A percentile compares a stretch with the other conserved stretches of the same genome.
These are phyloP conservation scores for Synanthedon formicaeformis DNA, from an alignment of 2,888 invertebrate genomes.

Conservation along the genomic window DNA sequence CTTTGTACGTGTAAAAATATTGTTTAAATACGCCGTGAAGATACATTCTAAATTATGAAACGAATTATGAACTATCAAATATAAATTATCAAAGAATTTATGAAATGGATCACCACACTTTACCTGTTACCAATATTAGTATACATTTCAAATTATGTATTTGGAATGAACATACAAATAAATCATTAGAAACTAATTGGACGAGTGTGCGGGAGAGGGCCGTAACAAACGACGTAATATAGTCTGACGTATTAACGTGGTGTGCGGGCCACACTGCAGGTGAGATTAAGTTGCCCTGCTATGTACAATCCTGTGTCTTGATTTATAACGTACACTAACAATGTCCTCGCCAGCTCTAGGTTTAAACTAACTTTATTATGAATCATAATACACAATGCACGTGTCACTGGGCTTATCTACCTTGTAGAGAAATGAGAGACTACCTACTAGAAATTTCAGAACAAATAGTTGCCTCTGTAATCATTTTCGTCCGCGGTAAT, in stretches of 20 bases:
- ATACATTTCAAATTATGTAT: neutral
- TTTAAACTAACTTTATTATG: conserved; percentile 18
- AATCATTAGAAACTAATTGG: conserved; percentile 21
- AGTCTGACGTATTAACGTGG: conserved; percentile 44
- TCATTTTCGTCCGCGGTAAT: conserved; percentile 34
- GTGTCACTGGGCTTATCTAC: conserved; percentile 13
- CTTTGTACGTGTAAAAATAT: no score
- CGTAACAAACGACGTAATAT: conserved; percentile 48
- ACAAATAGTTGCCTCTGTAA: conserved; percentile 31
- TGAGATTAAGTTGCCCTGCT: conserved; percentile 38
- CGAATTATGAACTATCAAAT: no score
- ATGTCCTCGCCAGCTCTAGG: conserved; percentile 12
- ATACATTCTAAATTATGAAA: no score
- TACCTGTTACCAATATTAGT: no score
- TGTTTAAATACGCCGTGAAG: no score
- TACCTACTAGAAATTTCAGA: conserved; percentile 5
- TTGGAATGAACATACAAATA: conserved; percentile 9
- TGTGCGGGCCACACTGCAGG: conserved; percentile 17
- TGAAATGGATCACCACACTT: no score
- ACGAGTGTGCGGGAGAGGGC: conserved; percentile 6
- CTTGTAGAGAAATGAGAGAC: neutral
- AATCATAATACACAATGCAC: conserved; percentile 21
- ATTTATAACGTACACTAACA: conserved; percentile 30
- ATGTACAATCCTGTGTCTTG: conserved; percentile 31
- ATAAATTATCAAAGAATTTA: no score